Evolutionary conservation across 2,888 invertebrate species (phyloP).

Genomic region (Actias luna): DNA sequence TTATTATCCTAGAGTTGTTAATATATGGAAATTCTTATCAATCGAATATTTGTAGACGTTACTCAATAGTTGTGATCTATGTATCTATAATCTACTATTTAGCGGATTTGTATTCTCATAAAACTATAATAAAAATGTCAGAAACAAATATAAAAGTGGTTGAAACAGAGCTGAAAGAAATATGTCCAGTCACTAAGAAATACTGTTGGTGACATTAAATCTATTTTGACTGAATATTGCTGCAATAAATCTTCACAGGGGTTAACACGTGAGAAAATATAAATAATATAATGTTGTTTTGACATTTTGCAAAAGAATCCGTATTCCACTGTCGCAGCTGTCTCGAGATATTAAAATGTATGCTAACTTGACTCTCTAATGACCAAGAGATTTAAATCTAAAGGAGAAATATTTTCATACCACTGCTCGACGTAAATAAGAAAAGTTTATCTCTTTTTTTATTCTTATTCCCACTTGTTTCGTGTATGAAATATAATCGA

Average conservation of each 20-base stretch:
- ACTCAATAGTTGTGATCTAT: background rate
- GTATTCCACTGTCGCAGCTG: conserved; percentile 54
- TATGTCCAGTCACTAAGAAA: conserved; percentile 22
- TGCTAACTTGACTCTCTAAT: conserved; percentile 67
- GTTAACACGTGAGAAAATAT: conserved; percentile 52
- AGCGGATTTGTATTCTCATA: background rate
- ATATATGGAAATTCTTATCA: background rate
- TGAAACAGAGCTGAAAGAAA: background rate
- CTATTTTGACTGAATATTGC: conserved; percentile 56
- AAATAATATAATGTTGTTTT: conserved; percentile 62
- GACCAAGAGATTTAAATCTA: conserved; percentile 67
- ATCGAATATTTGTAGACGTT: background rate
- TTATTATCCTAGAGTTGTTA: too few species aligned
- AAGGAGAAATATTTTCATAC: conserved; percentile 49
- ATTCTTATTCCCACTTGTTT: conserved; percentile 13
- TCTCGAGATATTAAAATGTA: conserved; percentile 69
- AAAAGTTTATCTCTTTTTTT: conserved; percentile 36
- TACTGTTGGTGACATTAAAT: conserved; percentile 49
- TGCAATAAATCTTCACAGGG: conserved; percentile 58
- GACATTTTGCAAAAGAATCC: conserved; percentile 52
- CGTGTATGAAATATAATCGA: conserved; percentile 19
- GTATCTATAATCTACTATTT: too few species aligned
- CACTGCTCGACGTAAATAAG: conserved; percentile 55
- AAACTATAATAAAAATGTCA: background rate
- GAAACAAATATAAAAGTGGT: background rate